Conservation (phyloP, 2,113 vertebrate genomes). For the Callaeas wilsoni region DNA sequence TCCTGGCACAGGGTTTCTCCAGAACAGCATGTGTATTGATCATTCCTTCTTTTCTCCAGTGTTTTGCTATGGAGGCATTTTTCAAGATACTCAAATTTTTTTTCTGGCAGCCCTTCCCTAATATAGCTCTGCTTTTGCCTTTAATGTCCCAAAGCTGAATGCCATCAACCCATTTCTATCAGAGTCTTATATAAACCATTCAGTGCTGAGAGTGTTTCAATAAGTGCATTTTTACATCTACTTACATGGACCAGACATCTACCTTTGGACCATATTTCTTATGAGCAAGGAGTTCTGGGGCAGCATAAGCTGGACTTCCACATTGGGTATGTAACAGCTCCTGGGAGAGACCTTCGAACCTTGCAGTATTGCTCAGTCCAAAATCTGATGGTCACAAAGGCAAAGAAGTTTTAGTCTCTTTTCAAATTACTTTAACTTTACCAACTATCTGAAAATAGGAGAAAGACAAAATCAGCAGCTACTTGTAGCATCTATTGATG, state of each 20-base stretch:
- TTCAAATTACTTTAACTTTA: background rate
- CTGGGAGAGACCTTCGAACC: slow-evolving; percentile 74
- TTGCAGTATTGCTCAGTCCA: slow-evolving; percentile 82
- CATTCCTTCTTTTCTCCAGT: background rate
- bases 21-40: background rate
- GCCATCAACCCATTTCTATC: background rate
- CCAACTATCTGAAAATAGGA: background rate
- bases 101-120: background rate
- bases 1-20: background rate
- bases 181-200: background rate
- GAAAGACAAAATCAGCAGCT: background rate
- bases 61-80: background rate
- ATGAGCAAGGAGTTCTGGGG: slow-evolving; percentile 82
- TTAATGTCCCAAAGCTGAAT: background rate
- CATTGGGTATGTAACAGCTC: slow-evolving; percentile 82
- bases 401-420: background rate
- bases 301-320: slow-evolving; percentile 82
- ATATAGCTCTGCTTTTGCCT: background rate
- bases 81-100: background rate
- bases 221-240: slow-evolving; percentile 39
- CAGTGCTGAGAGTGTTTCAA: background rate
- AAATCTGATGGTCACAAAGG: slow-evolving; percentile 74
- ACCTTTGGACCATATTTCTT: slow-evolving; percentile 86
- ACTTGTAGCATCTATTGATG: background rate
- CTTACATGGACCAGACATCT: slow-evolving; percentile 84